Evolutionary conservation across 2,113 vertebrate genomes (phyloP).

Genomic region (Chaetodon trifascialis): DNA sequence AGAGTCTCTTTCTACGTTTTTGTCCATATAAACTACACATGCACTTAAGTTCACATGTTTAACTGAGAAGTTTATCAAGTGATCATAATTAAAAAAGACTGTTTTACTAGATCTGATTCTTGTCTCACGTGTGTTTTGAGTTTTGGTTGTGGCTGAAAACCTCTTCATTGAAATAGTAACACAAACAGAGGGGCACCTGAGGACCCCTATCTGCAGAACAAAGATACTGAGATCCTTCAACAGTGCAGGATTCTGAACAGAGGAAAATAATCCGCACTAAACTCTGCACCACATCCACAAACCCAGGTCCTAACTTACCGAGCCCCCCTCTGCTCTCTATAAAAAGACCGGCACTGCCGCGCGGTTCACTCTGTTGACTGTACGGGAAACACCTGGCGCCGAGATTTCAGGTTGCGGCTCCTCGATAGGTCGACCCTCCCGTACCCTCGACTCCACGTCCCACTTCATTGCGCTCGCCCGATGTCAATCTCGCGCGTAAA

Average conservation of each 20-base stretch:
- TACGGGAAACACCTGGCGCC: slow-evolving; percentile 62
- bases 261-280: not conserved
- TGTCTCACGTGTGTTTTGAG: too few relatives aligned
- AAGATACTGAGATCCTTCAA: too few relatives aligned
- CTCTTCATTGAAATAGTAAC: too few relatives aligned
- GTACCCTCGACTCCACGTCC: slow-evolving; percentile 29
- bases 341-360: not conserved
- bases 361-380: slow-evolving; percentile 11
- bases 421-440: slow-evolving; percentile 68
- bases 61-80: too few relatives aligned
- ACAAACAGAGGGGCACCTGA: too few relatives aligned
- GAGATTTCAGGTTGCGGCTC: slow-evolving; percentile 32
- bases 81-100: too few relatives aligned
- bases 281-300: not conserved
- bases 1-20: too few relatives aligned
- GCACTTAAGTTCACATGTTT: too few relatives aligned
- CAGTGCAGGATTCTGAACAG: not conserved
- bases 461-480: slow-evolving; percentile 63
- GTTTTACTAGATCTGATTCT: too few relatives aligned
- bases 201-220: too few relatives aligned
- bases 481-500: slow-evolving; percentile 68
- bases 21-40: too few relatives aligned
- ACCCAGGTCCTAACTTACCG: not conserved
- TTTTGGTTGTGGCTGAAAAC: too few relatives aligned
- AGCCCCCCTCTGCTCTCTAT: not conserved